Base-by-base conservation (phyloP, 2,113 vertebrate species). In the Rostratula benghalensis region DNA sequence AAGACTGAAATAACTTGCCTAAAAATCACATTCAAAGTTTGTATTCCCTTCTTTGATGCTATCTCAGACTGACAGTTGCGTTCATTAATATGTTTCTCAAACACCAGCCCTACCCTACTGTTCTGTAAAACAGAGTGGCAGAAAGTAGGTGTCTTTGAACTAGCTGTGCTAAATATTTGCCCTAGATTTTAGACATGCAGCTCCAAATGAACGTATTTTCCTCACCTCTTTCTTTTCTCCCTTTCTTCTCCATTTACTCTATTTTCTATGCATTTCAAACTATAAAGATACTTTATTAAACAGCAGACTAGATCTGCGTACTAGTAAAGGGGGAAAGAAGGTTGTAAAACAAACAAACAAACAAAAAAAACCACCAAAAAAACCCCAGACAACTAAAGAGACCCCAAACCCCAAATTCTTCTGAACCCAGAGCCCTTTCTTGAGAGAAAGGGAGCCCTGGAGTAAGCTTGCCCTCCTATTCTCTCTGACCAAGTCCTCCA, bases 71-170 rank as follows among this genome's bases (percentile, higher is more conserved):
- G 89, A 93, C 87, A 83, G 16, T 64, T 68, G 27, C 0, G 10
- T 82, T 89, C 89, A 94, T 95, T 97, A 94, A 76, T 43, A 67
- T 5, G 5, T 27, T 94, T 79, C 91, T 87, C 77, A 65, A 87
- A 69, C 2, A 5, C 43, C 35, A 96, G n/a, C 39, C 30, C 41
- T 91, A 90, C 63, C 22, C 76, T 60, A 79, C 65, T 87, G 41
- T 27, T 95, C 74, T 22, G 41, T 25, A 71, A 59, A 92, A 68
- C 8, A 15, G 22, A 68, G 69, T 37, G 91, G 87, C 83, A 91
- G 87, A 84, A 95, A 96, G 48, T 75, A 92, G 73, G 65, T 79
- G 87, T 61, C 94, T 97, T 95, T 95, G 95, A 97, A 93, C 76
- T 84, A 82, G 80, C 61, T 96, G 86, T 65, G 74, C 93, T 94